Base-by-base conservation (phyloP, 2,888 invertebrate species). In the Parnassius mnemosyne region DNA sequence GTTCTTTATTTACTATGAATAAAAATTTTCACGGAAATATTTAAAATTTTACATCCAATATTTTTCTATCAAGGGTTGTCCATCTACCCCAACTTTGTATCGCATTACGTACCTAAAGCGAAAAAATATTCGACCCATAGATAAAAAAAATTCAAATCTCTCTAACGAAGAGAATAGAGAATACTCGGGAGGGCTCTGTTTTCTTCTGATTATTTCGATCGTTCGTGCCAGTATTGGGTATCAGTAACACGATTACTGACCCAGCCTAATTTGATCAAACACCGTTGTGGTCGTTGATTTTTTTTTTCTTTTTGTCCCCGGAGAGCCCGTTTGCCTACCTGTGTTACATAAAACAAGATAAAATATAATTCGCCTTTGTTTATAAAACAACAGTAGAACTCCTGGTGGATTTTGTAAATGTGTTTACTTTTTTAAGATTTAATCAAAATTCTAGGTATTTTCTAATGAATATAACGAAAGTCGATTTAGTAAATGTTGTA, bases 161-260 rank as follows among this genome's bases (percentile, higher is more conserved):
- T 82, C 85, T 91, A 91, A 91, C 90, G 90, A 91, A 87, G 80
- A 79, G 78, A 77, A 74, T 81, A 54, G 62, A 46, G 53, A 87
- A 89, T 89, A 83, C 90, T 80, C 89, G 71, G 72, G 89, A 88
- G 90, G 78, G 80, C 77, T 76, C 77, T 85, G 84, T 86, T 88
- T 87, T 87, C 81, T 82, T 83, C 73, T 75, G 78, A 80, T 86
- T 87, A 84, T 85, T 84, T 76, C 77, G 83, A 82, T 85, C 83
- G 82, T 81, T 84, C 79, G 76, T 71, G 75, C 79, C 75, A 78
- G 85, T 89, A 86, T 90, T 89, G 84, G 86, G 80, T 89, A 85
- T 89, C 89, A 76, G 88, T 90, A 91, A 91, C 84, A 78, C 80
- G 87, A 91, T 91, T 90, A 91, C 87, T 90, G 90, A 89, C 89